Base-by-base conservation (phyloP, 2,113 vertebrate species). In the Prolemur simus region DNA sequence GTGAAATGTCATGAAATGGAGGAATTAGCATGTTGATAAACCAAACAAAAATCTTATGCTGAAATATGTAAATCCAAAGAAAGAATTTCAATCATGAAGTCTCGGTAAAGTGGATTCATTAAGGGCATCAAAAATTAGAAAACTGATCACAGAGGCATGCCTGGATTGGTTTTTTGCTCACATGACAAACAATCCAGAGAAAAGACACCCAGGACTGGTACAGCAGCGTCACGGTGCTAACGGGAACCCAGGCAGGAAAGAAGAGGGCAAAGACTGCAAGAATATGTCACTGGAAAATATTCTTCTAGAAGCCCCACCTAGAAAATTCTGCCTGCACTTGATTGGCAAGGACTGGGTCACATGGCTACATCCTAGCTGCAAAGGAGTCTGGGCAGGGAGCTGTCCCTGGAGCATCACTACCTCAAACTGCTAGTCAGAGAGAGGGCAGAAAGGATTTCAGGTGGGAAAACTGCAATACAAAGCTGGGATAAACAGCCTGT, bases 251-350 rank as follows among this genome's bases (percentile, higher is more conserved):
- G n/a, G n/a, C 37, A 73, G 32, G 58, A 82, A 34, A 20, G 8
- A 4, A 13, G 25, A 23, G 25, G 12, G 3, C 2, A 47, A 37
- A 27, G 66, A 10, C 37, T 20, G 12, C 21, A 87, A 66, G 27
- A 10, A 11, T 2, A 5, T 0, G 0, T 2, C 37, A 3, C 32
- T 4, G 17, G 29, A 11, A 52, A 3, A 20, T 9, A 27, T 8
- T 27, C 42, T 47, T 52, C 32, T 25, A 23, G 34, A 58, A 23
- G 18, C 29, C 54, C 18, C 7, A 34, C 49, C 34, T 25, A 8
- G 89, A 77, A 56, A 29, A 66, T n/a, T 8, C 7, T 10, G 3
- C 14, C 81, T 42, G 39, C 13, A 32, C 47, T 37, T 29, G 52
- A 1, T 0, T 0, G 10, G 13, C 13, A 8, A 25, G 39, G 73